Evolutionary conservation across 2,888 invertebrate genomes (phyloP), one percentile per base, ranked within the genome.

Genomic region (Teinopalpus imperialis): DNA sequence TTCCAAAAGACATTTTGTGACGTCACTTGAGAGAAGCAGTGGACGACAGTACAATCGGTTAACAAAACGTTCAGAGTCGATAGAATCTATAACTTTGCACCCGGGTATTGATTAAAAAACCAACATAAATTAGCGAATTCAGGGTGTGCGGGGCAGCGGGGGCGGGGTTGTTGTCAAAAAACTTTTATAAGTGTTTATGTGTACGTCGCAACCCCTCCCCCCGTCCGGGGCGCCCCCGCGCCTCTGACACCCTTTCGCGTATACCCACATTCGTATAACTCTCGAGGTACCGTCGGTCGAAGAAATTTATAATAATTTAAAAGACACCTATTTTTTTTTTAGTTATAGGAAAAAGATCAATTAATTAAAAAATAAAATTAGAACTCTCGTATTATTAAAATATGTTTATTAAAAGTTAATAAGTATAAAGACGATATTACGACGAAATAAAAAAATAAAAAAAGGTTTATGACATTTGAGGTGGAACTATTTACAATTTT

Each of bases 141-240:
- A 74, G 72, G 69, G 76, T 74, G 77, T 59, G 67, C 55, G 56
- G 61, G 59, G 65, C 59, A 53, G 56, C 59, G 63, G 54, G 51
- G 55, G 59, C 51, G 60, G 70, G 72, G 80, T 69, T 83, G 87
- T 87, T 88, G 88, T 88, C 88, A 88, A 88, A 87, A 87, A 87
- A 88, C 75, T 87, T 85, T 87, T 88, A 87, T 88, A 88, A 88
- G 87, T 88, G 88, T 88, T 88, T 88, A 88, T 88, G 83, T 76
- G 75, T 64, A 69, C 63, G 64, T 64, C 24, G 26, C 32, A 47
- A 49, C 49, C 60, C 57, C 47, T 46, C 56, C 42, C 52, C 56
- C 54, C 52, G 43, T 50, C 49, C 61, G 53, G 48, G 49, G 49
- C 39, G 36, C 16, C 13, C 24, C 53, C 57, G 53, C 59, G 58